Conservation (phyloP, 2,888 invertebrate species). For the Leucophenga maculata region DNA sequence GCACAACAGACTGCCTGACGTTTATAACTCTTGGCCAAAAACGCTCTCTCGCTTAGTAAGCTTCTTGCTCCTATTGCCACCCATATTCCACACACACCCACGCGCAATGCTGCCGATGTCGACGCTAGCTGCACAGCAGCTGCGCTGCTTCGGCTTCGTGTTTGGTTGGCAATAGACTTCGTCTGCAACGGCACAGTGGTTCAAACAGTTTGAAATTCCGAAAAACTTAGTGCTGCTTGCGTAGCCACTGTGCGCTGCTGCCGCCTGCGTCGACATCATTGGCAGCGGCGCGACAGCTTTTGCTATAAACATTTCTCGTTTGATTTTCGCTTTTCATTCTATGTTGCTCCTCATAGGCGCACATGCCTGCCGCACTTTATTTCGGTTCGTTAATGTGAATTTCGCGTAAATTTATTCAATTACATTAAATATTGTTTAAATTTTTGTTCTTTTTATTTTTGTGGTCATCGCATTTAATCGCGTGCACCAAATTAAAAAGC, state of each 20-base stretch:
- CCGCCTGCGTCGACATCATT: not conserved
- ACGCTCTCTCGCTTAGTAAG: too few species aligned
- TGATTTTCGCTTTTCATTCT: constrained; percentile 17
- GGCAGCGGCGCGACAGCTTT: not conserved
- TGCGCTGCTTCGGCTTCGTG: not conserved
- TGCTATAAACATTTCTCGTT: constrained; percentile 3
- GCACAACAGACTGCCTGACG: constrained; percentile 19
- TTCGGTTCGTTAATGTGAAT: not conserved
- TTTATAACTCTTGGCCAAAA: not conserved
- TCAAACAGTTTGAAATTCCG: too few species aligned
- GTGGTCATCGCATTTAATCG: not conserved
- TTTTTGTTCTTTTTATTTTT: too few species aligned
- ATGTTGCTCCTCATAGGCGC: constrained; percentile 1
- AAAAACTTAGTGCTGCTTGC: too few species aligned
- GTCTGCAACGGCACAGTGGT: not conserved
- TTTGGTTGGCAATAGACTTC: not conserved
- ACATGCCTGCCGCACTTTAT: not conserved
- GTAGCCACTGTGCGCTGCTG: too few species aligned
- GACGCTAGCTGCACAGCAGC: not conserved
- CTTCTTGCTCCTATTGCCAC: not conserved
- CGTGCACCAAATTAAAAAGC: too few species aligned
- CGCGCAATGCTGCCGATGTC: not conserved
- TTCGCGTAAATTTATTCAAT: not conserved
- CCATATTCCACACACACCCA: not conserved
- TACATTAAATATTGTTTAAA: not conserved